Percentiles rank a stretch among this genome's conserved stretches.
Conservation (phyloP, 2,797 vertebrate genomes). For the Tauraco hartlaubi region DNA sequence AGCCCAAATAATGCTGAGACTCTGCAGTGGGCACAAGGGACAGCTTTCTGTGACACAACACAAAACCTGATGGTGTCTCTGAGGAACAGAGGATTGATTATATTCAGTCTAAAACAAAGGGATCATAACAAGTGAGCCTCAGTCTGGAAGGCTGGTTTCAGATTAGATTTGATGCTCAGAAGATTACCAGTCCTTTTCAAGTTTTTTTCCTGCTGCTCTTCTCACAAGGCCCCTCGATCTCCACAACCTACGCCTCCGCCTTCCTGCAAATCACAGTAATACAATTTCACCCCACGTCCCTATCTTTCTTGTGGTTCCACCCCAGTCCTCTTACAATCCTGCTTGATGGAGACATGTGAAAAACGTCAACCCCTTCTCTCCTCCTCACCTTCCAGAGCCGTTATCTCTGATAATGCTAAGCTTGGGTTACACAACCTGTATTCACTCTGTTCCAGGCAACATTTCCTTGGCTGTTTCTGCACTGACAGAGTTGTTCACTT, state of each 20-base stretch:
- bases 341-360: neutral
- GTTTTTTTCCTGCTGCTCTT: neutral
- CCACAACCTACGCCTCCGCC: neutral
- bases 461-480: neutral
- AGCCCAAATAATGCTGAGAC: neutral
- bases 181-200: neutral
- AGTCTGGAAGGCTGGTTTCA: neutral
- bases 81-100: neutral
- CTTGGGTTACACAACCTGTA: neutral
- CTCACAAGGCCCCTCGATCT: neutral
- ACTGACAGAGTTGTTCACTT: neutral
- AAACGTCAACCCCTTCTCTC: neutral
- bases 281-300: neutral
- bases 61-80: neutral
- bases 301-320: neutral
- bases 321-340: neutral
- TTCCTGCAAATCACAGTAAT: neutral
- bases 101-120: neutral
- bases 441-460: neutral
- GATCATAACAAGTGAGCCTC: neutral
- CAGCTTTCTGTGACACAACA: neutral
- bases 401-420: neutral
- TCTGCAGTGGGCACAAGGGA: neutral
- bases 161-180: neutral
- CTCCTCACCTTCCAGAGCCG: neutral